Percentiles rank a stretch among this genome's conserved stretches.
Conservation (phyloP, 2,113 vertebrate genomes). For the Spilogale gracilis region DNA sequence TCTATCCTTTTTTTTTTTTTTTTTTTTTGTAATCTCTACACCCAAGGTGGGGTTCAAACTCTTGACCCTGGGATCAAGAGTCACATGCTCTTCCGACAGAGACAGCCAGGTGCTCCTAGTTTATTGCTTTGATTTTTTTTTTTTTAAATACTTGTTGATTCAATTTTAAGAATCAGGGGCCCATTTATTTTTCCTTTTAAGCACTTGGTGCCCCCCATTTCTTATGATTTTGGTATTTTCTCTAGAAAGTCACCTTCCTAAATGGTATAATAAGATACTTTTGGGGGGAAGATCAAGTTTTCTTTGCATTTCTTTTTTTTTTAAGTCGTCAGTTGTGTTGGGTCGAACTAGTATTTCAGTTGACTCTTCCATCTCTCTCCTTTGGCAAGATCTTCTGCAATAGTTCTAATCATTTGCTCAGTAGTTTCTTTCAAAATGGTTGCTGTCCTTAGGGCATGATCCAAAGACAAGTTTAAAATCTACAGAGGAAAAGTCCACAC, state of each 20-base stretch:
- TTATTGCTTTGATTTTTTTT: constrained; percentile 49
- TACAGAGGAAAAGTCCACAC: constrained; percentile 78
- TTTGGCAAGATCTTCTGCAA: constrained; percentile 92
- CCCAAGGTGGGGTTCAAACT: background rate
- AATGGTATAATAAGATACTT: constrained; percentile 40
- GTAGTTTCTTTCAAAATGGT: constrained; percentile 93
- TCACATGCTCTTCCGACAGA: background rate
- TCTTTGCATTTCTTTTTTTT: constrained; percentile 5
- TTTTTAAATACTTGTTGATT: constrained; percentile 60
- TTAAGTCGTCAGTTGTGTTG: background rate
- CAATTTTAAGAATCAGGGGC: constrained; percentile 28
- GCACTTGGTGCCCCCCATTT: background rate
- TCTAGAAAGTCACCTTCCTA: constrained; percentile 34
- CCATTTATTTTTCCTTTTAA: background rate
- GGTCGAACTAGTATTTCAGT: constrained; percentile 62
- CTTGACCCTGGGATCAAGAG: background rate
- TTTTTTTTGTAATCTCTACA: background rate
- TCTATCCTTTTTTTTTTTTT: background rate
- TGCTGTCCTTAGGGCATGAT: constrained; percentile 93
- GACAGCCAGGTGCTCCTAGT: background rate
- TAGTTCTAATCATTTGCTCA: constrained; percentile 91
- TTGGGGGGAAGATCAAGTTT: background rate
- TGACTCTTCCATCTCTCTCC: constrained; percentile 83
- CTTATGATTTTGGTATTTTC: constrained; percentile 11
- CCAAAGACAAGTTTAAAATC: constrained; percentile 91